phyloP scores from a whole-genome alignment of 1,140 invertebrate genomes.

The Glossosoma conforme region DNA sequence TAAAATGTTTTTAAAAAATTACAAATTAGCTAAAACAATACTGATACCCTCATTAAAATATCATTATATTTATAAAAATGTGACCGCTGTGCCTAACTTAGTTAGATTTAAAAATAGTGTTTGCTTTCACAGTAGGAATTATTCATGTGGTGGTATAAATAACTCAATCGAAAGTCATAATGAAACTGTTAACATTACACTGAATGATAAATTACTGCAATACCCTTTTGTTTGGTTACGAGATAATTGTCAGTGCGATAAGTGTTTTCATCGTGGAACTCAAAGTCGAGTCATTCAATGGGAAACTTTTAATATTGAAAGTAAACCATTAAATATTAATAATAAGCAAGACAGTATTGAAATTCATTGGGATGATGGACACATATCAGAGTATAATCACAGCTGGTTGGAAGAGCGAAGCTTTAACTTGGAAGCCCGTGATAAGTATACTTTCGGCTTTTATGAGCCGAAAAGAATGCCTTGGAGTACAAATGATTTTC shows the following conservation, averaged over 20 bases:
- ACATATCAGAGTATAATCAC: conserved; percentile 48
- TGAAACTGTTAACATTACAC: no score
- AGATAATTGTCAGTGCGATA: conserved; percentile 62
- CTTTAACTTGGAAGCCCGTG: conserved; percentile 47
- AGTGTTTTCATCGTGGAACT: conserved; percentile 57
- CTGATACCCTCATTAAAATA: no score
- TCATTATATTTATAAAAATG: no score
- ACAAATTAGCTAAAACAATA: no score
- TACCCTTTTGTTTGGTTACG: conserved; percentile 62
- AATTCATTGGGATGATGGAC: conserved; percentile 57
- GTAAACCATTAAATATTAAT: conserved; percentile 37
- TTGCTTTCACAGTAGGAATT: no score
- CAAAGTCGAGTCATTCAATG: conserved; percentile 54
- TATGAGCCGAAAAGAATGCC: conserved; percentile 48
- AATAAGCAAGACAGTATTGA: conserved; percentile 32
- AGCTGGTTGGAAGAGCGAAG: conserved; percentile 56
- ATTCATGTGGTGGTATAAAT: no score
- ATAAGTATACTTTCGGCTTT: conserved; percentile 43
- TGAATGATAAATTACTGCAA: no score
- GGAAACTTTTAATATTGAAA: conserved; percentile 49
- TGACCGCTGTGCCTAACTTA: no score
- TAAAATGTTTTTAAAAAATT: no score
- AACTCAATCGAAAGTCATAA: no score
- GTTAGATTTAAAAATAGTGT: no score
- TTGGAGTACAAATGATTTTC: conserved; percentile 53